Base-by-base conservation (phyloP, 2,797 vertebrate species). In the Microctenopoma lineatum region DNA sequence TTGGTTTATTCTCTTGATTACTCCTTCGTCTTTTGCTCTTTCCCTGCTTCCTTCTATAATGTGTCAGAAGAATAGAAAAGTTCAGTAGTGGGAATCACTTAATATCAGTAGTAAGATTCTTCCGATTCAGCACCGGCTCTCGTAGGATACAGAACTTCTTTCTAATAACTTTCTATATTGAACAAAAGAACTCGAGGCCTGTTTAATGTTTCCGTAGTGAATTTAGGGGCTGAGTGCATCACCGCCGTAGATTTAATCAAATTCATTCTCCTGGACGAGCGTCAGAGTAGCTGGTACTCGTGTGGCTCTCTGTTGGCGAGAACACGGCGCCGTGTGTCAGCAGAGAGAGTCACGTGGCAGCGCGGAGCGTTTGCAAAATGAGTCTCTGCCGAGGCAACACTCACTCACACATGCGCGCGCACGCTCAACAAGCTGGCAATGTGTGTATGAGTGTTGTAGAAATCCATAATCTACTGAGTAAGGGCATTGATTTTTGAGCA, bases 401-500 rank as follows among this genome's bases (percentile, higher is more conserved):
- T 51, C 62, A 69, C 48, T 42, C 59, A 39, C 75, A 75, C 73
- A 85, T n/a, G 46, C 51, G 34, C 56, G 51, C 45, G 53, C 56
- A 73, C 75, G 84, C 73, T 80, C 54, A 9, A 78, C 66, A 53
- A 83, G 60, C 80, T 77, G 76, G 70, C 75, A 80, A 72, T 64
- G 80, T 69, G 83, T 77, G 78, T 85, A 72, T 73, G 87, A 88
- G 86, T 80, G 82, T 81, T 85, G 64, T 75, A 80, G 66, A 87
- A 81, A 90, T 91, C 86, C 84, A 90, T 91, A 90, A 89, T 80
- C 83, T 85, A 88, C 77, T 78, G 68, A 89, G 81, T 80, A 84
- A 77, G 79, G 81, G 79, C 79, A 90, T 87, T 85, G 88, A 87
- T 90, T 92, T 87, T 81, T 58, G 47, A 86, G 65, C 76, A 74